Percentiles rank a stretch among this genome's conserved stretches.
Evolutionary conservation across 2,888 invertebrate species (phyloP).

Genomic region (Ganaspis brasiliensis): DNA sequence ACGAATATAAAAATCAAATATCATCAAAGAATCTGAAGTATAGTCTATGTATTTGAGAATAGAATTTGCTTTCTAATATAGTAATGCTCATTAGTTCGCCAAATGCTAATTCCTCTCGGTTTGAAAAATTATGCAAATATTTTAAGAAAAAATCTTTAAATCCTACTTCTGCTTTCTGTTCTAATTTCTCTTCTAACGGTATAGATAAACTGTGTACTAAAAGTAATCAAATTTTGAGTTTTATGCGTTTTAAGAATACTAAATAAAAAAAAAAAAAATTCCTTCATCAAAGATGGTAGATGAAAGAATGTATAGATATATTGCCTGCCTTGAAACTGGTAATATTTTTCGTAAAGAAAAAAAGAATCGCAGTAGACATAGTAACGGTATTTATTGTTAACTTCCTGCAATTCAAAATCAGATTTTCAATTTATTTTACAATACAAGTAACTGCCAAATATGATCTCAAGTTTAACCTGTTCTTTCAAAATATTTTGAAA

Average conservation of each 20-base stretch:
- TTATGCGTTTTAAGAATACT: neutral
- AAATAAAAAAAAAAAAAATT: neutral
- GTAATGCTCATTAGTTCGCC: neutral
- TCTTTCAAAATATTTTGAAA: neutral
- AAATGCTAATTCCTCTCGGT: neutral
- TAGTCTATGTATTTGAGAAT: too few relatives aligned
- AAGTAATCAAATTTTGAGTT: conserved; percentile 3
- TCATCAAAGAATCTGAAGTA: too few relatives aligned
- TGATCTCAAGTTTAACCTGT: too few relatives aligned
- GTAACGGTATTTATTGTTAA: conserved; percentile 14
- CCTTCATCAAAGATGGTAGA: neutral
- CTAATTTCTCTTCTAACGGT: conserved; percentile 18
- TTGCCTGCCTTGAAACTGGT: conserved; percentile 7
- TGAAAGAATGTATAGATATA: neutral
- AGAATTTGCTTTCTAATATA: neutral
- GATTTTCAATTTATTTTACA: neutral
- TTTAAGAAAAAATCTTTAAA: neutral
- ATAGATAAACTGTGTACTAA: conserved; percentile 5
- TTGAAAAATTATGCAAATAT: neutral
- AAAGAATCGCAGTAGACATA: neutral
- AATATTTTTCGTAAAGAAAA: neutral
- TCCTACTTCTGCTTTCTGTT: neutral
- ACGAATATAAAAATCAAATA: too few relatives aligned
- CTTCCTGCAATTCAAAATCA: neutral
- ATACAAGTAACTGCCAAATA: neutral